Evolutionary conservation across 92 coral and sea anemone species (phyloP), one percentile per base, ranked within the genome.

Genomic region (Hydrozoanthus gracilis): DNA sequence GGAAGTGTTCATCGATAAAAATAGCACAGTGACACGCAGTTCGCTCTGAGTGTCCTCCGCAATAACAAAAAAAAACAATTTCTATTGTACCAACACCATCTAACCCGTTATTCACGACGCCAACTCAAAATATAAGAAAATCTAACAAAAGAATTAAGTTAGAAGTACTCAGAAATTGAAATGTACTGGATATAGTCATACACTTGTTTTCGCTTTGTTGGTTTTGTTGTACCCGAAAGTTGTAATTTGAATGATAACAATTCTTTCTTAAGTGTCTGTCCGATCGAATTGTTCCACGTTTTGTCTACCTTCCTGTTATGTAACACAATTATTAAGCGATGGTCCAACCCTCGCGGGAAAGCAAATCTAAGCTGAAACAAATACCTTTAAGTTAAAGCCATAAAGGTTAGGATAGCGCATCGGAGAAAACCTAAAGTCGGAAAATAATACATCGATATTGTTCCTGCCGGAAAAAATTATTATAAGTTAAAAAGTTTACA

Each of bases 401-500:
- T n/a, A n/a, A 35, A 52, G n/a, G 4, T 51, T 54, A n/a, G 12
- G 51, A 51, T 17, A 7, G 14, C 14, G 16, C 60, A 74, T 15
- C 2, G 17, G 18, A 14, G 9, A 48, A 54, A 52, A 52, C 27
- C 45, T 49, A 13, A 13, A 17, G 73, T 14, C 20, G 16, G 9
- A 14, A 44, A 60, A 18, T 13, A 6, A n/a, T 3, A 8, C 11
- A 16, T 4, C 14, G 47, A 80, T 80, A 64, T 80, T 80, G 73
- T 17, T 8, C 10, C 62, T 47, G 66, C 85, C 75, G 85, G 85
- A 80, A 80, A 80, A 80, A 27, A 45, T 46, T 80, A 47, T 80
- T 80, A 46, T 46, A 48, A 17, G 17, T 62, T 52, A 8, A 80
- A 66, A 80, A 70, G 27, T 65, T 27, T 47, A 46, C 61, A 80